Evolutionary conservation across 2,888 invertebrate genomes (phyloP), one percentile per base, ranked within the genome.

Genomic region (Cantharis rufa): DNA sequence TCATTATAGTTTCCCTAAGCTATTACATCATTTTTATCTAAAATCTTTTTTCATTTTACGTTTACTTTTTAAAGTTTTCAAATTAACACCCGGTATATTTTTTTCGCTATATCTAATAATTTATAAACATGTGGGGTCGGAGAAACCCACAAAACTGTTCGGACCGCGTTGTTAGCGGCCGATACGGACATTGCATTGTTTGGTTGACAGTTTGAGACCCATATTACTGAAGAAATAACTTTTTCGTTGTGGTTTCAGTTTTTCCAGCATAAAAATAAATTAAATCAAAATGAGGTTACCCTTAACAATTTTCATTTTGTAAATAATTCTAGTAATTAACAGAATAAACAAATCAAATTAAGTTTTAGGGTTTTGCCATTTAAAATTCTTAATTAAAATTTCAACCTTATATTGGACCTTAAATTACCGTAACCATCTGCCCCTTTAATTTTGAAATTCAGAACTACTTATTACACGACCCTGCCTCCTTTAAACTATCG

Each of bases 301-400:
- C 64, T 66, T 24, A 32, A 32, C 32, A 32, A 32, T 13, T 32
- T 32, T 13, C 11, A 32, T 66, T 21, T 11, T 13, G 21, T 16
- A 15, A 15, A n/a, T 66, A 18, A 21, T 24, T 66, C 21, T 66
- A 13, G 64, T n/a, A 66, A 66, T 66, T 21, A 48, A 69, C 69
- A 66, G 10, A 66, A 66, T 18, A 66, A 24, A 66, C 69, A 69
- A 28, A 28, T 15, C 69, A 69, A 28, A 69, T 69, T 69, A 24
- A 66, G 18, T 66, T 24, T 15, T 18, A 48, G 72, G 66, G 66
- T 72, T 72, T 66, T 68, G 66, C 64, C 24, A 72, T 72, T 72
- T 72, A 28, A 27, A 66, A 66, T 24, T 66, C 18, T 66, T 66
- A 66, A 66, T 66, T 66, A 21, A 66, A 66, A 21, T 21, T 66